Percentiles rank a stretch among this genome's conserved stretches.
Evolutionary conservation across 1,140 invertebrate genomes (phyloP).

Genomic region (Drepana arcuata): DNA sequence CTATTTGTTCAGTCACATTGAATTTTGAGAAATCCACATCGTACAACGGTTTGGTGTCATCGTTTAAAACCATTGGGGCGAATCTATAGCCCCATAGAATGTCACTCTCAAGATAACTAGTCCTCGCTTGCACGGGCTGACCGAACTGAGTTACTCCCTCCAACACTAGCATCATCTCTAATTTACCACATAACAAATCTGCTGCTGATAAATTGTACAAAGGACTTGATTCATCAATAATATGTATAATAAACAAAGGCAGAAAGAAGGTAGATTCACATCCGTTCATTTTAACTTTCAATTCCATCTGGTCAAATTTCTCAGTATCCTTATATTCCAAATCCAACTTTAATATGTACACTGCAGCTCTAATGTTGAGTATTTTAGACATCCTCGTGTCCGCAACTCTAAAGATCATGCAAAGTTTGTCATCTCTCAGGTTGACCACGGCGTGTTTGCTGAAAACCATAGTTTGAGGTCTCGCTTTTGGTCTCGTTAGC

Average conservation of each 20-base stretch:
- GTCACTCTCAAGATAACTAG: conserved; percentile 79
- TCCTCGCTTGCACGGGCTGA: conserved; percentile 74
- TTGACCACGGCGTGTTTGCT: conserved; percentile 90
- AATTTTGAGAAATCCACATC: conserved; percentile 89
- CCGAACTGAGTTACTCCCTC: conserved; percentile 84
- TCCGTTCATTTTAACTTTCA: conserved; percentile 82
- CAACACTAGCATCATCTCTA: conserved; percentile 84
- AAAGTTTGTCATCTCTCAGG: conserved; percentile 85
- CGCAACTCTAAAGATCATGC: conserved; percentile 92
- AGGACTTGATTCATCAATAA: conserved; percentile 80
- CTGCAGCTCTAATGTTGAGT: conserved; percentile 86
- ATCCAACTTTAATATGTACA: conserved; percentile 85
- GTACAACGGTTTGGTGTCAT: conserved; percentile 84
- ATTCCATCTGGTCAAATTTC: conserved; percentile 77
- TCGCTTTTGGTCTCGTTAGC: conserved; percentile 93
- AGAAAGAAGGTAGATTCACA: conserved; percentile 85
- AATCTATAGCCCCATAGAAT: conserved; percentile 83
- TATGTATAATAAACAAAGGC: conserved; percentile 84
- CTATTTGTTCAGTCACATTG: conserved; percentile 86
- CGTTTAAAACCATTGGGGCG: conserved; percentile 81
- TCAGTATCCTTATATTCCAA: conserved; percentile 79
- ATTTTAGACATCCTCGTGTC: conserved; percentile 96
- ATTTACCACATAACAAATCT: conserved; percentile 82
- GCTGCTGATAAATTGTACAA: conserved; percentile 86
- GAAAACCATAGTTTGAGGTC: conserved; percentile 93